Percentiles rank a stretch among this genome's conserved stretches.
Conservation (phyloP, 2,888 invertebrate species). For the Mycalesis mineus region DNA sequence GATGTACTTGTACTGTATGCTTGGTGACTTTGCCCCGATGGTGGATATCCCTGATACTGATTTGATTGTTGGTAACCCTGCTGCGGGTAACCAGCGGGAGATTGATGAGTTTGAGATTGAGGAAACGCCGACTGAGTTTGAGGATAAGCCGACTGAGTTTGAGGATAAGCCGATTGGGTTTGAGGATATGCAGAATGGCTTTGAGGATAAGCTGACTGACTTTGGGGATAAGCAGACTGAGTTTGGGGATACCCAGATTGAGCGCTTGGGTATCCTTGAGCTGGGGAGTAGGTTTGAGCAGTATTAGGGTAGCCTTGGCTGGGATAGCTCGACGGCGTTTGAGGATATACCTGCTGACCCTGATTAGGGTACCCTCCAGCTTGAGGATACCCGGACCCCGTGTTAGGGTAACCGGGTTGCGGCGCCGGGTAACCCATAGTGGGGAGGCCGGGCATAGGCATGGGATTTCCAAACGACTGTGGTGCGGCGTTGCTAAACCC, state of each 20-base stretch:
- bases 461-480: slow-evolving; percentile 71
- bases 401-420: slow-evolving; percentile 52
- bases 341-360: slow-evolving; percentile 35
- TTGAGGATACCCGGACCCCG: slow-evolving; percentile 48
- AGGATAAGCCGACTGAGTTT: slow-evolving; percentile 27
- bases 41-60: slow-evolving; percentile 53
- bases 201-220: slow-evolving; percentile 33
- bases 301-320: slow-evolving; percentile 38
- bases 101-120: slow-evolving; percentile 37
- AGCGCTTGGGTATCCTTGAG: slow-evolving; percentile 36
- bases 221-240: slow-evolving; percentile 36
- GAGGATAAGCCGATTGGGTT: slow-evolving; percentile 23
- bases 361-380: slow-evolving; percentile 35
- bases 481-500: slow-evolving; percentile 71
- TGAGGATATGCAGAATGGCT: slow-evolving; percentile 31
- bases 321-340: slow-evolving; percentile 39
- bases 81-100: slow-evolving; percentile 33
- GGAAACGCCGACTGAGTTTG: slow-evolving; percentile 22
- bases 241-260: slow-evolving; percentile 36
- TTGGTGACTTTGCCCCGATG: slow-evolving; percentile 44
- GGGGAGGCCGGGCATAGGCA: slow-evolving; percentile 68
- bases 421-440: slow-evolving; percentile 63
- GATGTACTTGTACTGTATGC: slow-evolving; percentile 49
- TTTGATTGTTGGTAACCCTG: slow-evolving; percentile 41
- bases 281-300: slow-evolving; percentile 42